Evolutionary conservation across 2,888 invertebrate species (phyloP).

Genomic region (Congeria kusceri): DNA sequence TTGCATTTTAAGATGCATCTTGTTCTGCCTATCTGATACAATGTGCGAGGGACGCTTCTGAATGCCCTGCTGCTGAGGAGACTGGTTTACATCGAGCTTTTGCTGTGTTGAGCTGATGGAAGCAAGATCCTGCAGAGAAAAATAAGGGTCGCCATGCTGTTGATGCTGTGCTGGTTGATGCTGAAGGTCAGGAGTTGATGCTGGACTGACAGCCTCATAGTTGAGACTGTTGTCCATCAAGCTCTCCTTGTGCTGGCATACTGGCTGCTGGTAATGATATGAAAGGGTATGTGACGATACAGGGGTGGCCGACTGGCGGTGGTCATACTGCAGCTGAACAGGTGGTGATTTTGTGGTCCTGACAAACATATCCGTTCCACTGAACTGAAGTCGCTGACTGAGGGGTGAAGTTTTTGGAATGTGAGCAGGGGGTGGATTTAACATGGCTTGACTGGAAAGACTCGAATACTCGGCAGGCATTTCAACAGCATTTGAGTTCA

Average conservation of each 20-base stretch:
- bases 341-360: constrained; percentile 56
- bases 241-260: constrained; percentile 32
- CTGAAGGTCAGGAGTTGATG: constrained; percentile 72
- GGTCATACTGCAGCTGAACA: constrained; percentile 44
- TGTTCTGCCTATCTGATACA: constrained; percentile 49
- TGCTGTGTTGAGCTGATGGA: constrained; percentile 64
- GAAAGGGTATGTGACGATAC: constrained; percentile 38
- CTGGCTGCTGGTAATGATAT: constrained; percentile 36
- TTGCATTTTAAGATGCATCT: constrained; percentile 39
- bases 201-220: constrained; percentile 81
- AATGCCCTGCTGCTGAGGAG: constrained; percentile 26
- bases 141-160: constrained; percentile 54
- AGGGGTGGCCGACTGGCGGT: constrained; percentile 37
- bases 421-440: constrained; percentile 82
- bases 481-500: constrained; percentile 16
- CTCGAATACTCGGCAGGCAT: constrained; percentile 44
- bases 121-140: constrained; percentile 66
- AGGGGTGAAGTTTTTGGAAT: constrained; percentile 68
- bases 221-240: constrained; percentile 59
- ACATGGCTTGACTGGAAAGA: constrained; percentile 52
- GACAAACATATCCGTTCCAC: constrained; percentile 52
- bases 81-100: constrained; percentile 49
- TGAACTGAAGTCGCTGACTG: constrained; percentile 71
- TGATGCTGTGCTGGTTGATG: constrained; percentile 19
- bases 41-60: constrained; percentile 47